Base-by-base conservation (phyloP, 1,140 invertebrate genomes). In the Solenopsis invicta region DNA sequence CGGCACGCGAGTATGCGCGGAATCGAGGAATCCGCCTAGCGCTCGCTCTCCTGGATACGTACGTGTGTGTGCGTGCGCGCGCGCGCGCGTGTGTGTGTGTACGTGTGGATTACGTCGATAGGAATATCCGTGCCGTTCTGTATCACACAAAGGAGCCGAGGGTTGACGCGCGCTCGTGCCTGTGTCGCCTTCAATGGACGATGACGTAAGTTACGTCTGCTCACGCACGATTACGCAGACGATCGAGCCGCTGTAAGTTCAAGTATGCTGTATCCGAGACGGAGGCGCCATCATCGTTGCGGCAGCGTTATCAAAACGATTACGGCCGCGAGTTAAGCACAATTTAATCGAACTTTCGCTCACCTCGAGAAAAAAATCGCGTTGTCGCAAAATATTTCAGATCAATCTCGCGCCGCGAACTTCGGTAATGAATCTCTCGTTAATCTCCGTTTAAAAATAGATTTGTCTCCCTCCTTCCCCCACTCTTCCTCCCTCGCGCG, bases 181-280 rank as follows among this genome's bases (percentile, higher is more conserved):
- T 48, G 24, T 41, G 69, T 84, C 41, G 69, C 56, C 80, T 82
- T 84, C 80, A 84, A 84, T 84, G 80, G 80, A 62, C 69, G 80
- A 62, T 84, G 80, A 84, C 80, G 80, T 75, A 84, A 84, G 69
- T 84, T 84, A 84, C 69, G 69, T 84, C 69, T 84, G 80, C 41
- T 82, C 69, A 84, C 80, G 80, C 80, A 75, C 54, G 52, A 84
- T 84, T 84, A 84, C 69, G 69, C 80, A 13, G 80, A 21, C 67
- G 59, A 59, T 59, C 52, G 67, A 71, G 50, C 41, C 45, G 69
- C 54, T 74, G 9, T 62, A 84, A 84, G 54, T 74, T 84, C 80
- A 84, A 75, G 80, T 50, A 34, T 50, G 54, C 52, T 41, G 41
- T 4, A 4, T 41, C 1, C 29, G 4, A 21, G 37, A 80, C 16